Evolutionary conservation across 1,140 invertebrate genomes (phyloP).

Genomic region (Coelopa frigida): DNA sequence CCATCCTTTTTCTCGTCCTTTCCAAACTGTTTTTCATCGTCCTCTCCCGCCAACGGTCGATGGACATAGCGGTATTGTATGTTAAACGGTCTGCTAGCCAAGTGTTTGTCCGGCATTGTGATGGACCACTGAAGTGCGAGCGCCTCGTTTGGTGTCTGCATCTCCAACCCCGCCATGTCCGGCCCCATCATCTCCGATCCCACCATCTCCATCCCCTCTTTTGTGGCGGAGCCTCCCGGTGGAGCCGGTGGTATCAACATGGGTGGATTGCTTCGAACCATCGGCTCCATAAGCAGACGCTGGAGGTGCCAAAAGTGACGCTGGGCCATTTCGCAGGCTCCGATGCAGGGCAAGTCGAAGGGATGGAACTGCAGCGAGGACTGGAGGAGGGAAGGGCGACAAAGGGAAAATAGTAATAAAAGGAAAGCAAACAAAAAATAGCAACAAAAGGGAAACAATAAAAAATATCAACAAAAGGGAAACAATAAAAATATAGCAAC

Average conservation of each 20-base stretch:
- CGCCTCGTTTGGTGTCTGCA: constrained; percentile 58
- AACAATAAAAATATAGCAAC: not conserved
- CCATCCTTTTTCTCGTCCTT: not conserved
- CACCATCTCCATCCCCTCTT: constrained; percentile 9
- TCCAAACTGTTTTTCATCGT: constrained; percentile 59
- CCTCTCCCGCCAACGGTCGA: constrained; percentile 66
- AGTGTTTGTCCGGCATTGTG: constrained; percentile 44
- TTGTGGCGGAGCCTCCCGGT: too few species aligned
- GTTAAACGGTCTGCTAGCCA: constrained; percentile 45
- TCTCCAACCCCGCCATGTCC: too few species aligned
- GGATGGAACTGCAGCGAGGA: constrained; percentile 69
- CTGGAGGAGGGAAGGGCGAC: constrained; percentile 58
- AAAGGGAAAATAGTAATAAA: constrained; percentile 44
- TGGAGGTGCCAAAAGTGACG: constrained; percentile 33
- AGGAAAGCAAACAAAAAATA: not conserved
- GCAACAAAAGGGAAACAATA: not conserved
- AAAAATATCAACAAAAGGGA: not conserved
- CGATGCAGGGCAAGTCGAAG: constrained; percentile 61
- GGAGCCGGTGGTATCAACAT: too few species aligned
- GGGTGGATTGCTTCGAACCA: too few species aligned
- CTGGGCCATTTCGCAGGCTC: constrained; percentile 32
- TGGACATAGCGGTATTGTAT: constrained; percentile 58
- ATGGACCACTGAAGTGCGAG: constrained; percentile 74
- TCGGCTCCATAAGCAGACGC: constrained; percentile 22
- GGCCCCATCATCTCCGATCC: too few species aligned